Evolutionary conservation across 2,113 vertebrate species (phyloP), one percentile per base, ranked within the genome.

Genomic region (Rynchops niger): DNA sequence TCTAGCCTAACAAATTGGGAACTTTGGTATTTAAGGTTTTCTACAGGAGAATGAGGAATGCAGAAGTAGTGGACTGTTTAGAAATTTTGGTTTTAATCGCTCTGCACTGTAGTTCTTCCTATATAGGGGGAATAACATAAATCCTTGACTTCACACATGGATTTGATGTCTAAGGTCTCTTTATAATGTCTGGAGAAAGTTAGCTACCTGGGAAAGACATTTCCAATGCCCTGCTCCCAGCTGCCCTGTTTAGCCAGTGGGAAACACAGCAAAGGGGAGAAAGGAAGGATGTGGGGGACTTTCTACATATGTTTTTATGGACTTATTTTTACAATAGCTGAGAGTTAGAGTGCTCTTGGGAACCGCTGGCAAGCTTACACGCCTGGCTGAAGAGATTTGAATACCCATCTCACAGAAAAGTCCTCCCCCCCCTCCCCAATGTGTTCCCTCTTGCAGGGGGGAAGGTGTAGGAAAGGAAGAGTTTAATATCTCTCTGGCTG

Each of bases 271-370:
- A 49, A 82, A 49, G 25, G 9, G 26, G 13, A 6, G 25, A 82
- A 85, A 96, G 87, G 70, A 90, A 90, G 84, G 74, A 91, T 94
- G 78, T 80, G 66, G 71, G 30, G 25, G 43, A 76, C 88, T 69
- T 95, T 95, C 6, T 3, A 76, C 62, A 50, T 61, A 56, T 79
- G 70, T 72, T 94, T 95, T 94, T 85, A 61, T 52, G 36, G 69
- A 82, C 34, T 93, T 76, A 72, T 49, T 90, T 93, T 95, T 72
- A 72, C 58, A 86, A 82, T 62, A 69, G 70, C 59, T 73, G 53
- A 94, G 62, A 38, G 40, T 62, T 81, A 95, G 70, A 49, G 43
- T 49, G 15, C 66, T 85, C 92, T 70, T 61, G 74, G 82, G 58
- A 91, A 16, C 70, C 76, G 36, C 84, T 93, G 91, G 61, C 36